Evolutionary conservation across 2,888 invertebrate species (phyloP), one percentile per base, ranked within the genome.

Genomic region (Calameuta pallipes): DNA sequence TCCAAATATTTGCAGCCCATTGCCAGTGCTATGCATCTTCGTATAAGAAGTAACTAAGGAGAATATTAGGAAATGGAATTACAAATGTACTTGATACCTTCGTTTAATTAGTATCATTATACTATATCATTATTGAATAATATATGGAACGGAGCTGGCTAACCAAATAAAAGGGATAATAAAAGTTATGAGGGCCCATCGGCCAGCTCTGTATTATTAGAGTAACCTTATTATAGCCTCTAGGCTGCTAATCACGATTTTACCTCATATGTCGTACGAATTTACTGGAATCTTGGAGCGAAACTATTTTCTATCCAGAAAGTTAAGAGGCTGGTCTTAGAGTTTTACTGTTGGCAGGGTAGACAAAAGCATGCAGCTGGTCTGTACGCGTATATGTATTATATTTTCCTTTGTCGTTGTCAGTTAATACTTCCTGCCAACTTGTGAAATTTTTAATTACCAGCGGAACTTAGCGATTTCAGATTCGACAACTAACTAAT

Each of bases 221-320:
- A 71, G 23, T 56, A 56, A 56, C 9, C 56, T 23, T 56, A 56
- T 56, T 56, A 56, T 56, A 56, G 56, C 15, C 71, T 31, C 9
- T 71, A 71, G 71, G 71, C 31, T 12, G 31, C 71, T 71, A 71
- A 34, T 71, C 31, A 71, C 71, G 33, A 71, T 71, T 34, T 71
- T 71, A 71, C 71, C 71, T 71, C 71, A 71, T 31, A 56, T 56
- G 56, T 56, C 56, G 23, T 56, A 56, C 6, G 56, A 56, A 23
- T 56, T 56, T 9, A 56, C 56, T 56, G 56, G 23, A 56, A 56
- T 56, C 23, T 2, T 56, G 56, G 56, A 2, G 23, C 2, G 56
- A 56, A 23, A 56, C 23, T 56, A 56, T 56, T 56, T 56, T 56
- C 56, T 23, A 15, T 56, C 23, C 56, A 56, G 56, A 56, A 56